Evolutionary conservation across 2,888 invertebrate species (phyloP).

Genomic region (Eupeodes latifasciatus): DNA sequence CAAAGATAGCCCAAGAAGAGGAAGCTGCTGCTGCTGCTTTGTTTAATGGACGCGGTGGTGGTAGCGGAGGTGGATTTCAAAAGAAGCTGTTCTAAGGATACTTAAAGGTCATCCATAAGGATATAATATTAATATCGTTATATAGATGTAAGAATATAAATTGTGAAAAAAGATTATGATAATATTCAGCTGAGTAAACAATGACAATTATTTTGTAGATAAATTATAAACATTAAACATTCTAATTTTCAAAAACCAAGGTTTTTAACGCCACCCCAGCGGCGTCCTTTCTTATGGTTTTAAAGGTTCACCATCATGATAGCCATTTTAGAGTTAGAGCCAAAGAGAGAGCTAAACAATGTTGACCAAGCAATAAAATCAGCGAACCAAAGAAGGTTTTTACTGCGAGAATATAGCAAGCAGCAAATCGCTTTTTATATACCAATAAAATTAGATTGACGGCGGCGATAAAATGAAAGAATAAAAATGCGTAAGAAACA

Average conservation of each 20-base stretch:
- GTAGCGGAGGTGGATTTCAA: neutral
- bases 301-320: neutral
- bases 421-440: slow-evolving; percentile 56
- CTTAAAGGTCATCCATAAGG: neutral
- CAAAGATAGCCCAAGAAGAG: slow-evolving; percentile 83
- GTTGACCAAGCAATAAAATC: slow-evolving; percentile 4
- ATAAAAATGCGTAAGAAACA: slow-evolving; percentile 28
- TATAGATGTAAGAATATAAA: slow-evolving; percentile 11
- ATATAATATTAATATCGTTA: neutral
- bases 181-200: neutral
- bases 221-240: slow-evolving; percentile 10
- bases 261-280: neutral
- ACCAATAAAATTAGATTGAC: slow-evolving; percentile 62
- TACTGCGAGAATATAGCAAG: neutral
- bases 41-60: neutral
- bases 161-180: neutral
- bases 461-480: slow-evolving; percentile 52
- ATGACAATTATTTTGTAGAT: slow-evolving; percentile 16
- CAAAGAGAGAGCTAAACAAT: neutral
- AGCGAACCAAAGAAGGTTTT: slow-evolving; percentile 18
- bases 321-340: neutral
- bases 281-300: neutral
- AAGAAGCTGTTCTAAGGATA: slow-evolving; percentile 77
- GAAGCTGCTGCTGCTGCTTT: slow-evolving; percentile 79
- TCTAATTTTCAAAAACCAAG: neutral